Conservation (phyloP, 2,888 invertebrate species). For the Heliconius sara region DNA sequence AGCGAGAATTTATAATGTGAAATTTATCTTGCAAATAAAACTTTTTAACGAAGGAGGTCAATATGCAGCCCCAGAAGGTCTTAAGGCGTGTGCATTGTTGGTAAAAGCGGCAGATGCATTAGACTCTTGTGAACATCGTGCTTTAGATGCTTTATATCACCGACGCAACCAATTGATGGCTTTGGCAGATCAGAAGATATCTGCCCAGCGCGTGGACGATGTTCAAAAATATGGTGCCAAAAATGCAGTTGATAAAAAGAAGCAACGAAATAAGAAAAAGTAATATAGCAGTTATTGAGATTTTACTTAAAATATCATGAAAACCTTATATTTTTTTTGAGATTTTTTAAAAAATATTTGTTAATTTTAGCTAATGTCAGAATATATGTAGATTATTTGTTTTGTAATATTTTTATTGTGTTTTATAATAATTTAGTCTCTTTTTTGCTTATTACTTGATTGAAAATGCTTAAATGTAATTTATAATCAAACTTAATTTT, state of each 20-base stretch:
- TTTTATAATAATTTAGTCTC: neutral
- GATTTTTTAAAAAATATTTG: neutral
- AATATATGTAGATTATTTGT: neutral
- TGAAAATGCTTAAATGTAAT: neutral
- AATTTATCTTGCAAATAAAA: conserved; percentile 62
- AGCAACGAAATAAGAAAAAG: conserved; percentile 44
- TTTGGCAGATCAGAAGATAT: conserved; percentile 59
- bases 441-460: neutral
- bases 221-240: conserved; percentile 53
- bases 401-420: neutral
- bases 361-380: neutral
- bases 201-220: conserved; percentile 61
- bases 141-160: conserved; percentile 58
- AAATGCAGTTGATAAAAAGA: conserved; percentile 52
- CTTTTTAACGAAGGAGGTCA: conserved; percentile 67
- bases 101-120: conserved; percentile 63
- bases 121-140: conserved; percentile 57
- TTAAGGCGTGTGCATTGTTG: conserved; percentile 56
- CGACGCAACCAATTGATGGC: conserved; percentile 59
- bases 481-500: too few species aligned
- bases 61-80: conserved; percentile 64
- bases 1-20: conserved; percentile 69
- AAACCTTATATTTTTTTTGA: neutral
- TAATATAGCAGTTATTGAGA: neutral
- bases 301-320: neutral